Base-by-base conservation (phyloP, 2,888 invertebrate species). In the Eupeodes latifasciatus region DNA sequence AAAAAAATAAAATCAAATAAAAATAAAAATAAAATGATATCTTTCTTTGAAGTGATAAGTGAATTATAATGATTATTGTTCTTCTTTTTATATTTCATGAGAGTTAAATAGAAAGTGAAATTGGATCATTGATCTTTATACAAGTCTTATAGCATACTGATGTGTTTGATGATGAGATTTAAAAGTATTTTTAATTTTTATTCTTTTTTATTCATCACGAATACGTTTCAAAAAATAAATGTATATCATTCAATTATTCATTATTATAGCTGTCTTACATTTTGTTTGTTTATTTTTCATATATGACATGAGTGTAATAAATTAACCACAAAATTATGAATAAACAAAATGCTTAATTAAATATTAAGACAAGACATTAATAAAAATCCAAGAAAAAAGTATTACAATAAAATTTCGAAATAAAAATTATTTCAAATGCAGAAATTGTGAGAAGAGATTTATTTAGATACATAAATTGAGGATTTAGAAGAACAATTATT, bases 101-200 rank as follows among this genome's bases (percentile, higher is more conserved):
- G 5, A 36, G 12, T 16, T 51, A 69, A 69, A 69, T 53, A 66
- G 66, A 66, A 66, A 66, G 66, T 49, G 27, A 66, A 64, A 66
- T 66, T 69, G 69, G 69, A 69, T 69, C 69, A 69, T 69, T 69
- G 69, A 69, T 69, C 69, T 69, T 5, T 5, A 6, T 40, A 9
- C 40, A 9, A 40, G 40, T 27, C 27, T 27, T 19, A 3, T 55
- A 27, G 27, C 57, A 27, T 19, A 10, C 36, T 27, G 53, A 6
- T 36, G 36, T 64, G 44, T 64, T 27, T 27, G 40, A 40, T 40
- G 40, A 40, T 40, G 53, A 36, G 53, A 16, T 51, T 69, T 36
- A 34, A 59, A 14, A 14, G 19, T 59, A 34, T 59, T 59, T 34
- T 59, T 14, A 34, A 53, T 69, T 51, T 34, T 34, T 51, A 69